Evolutionary conservation across 2,888 invertebrate species (phyloP).

Genomic region (Mythimna pallens): DNA sequence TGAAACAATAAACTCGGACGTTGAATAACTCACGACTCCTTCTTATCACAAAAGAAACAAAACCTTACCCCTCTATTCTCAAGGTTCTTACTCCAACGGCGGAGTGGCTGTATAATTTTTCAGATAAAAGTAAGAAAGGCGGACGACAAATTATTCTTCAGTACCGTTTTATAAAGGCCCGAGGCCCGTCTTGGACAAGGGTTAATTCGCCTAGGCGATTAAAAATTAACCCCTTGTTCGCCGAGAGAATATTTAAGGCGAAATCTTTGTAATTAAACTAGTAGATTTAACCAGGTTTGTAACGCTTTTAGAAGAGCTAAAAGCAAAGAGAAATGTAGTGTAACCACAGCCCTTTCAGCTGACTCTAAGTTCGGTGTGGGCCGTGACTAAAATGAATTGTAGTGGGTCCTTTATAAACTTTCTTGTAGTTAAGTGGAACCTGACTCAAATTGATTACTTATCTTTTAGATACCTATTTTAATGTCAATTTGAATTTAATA

Average conservation of each 20-base stretch:
- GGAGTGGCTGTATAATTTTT: conserved; percentile 36
- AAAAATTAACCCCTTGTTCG: conserved; percentile 55
- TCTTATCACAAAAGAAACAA: conserved; percentile 27
- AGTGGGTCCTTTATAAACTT: conserved; percentile 9
- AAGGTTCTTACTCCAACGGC: conserved; percentile 29
- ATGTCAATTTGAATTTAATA: not conserved
- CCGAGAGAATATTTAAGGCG: conserved; percentile 50
- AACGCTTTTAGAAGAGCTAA: conserved; percentile 57
- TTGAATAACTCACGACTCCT: conserved; percentile 45
- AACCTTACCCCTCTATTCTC: conserved; percentile 13
- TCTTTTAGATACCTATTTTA: not conserved
- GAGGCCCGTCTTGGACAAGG: conserved; percentile 49
- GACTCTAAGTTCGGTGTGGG: conserved; percentile 30
- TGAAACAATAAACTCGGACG: conserved; percentile 62
- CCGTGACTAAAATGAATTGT: conserved; percentile 38
- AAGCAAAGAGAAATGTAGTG: conserved; percentile 41
- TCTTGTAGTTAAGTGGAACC: not conserved
- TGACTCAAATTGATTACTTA: not conserved
- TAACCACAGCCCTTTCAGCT: conserved; percentile 53
- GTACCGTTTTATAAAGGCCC: conserved; percentile 40
- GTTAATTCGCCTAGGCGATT: conserved; percentile 59
- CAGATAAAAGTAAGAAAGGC: conserved; percentile 35
- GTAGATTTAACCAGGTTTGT: conserved; percentile 42
- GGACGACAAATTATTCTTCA: conserved; percentile 53
- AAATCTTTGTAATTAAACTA: conserved; percentile 55